A percentile compares a stretch with the other conserved stretches of the same genome.
Evolutionary conservation across 2,888 invertebrate species (phyloP).

Genomic region (Ferrisia virgata): DNA sequence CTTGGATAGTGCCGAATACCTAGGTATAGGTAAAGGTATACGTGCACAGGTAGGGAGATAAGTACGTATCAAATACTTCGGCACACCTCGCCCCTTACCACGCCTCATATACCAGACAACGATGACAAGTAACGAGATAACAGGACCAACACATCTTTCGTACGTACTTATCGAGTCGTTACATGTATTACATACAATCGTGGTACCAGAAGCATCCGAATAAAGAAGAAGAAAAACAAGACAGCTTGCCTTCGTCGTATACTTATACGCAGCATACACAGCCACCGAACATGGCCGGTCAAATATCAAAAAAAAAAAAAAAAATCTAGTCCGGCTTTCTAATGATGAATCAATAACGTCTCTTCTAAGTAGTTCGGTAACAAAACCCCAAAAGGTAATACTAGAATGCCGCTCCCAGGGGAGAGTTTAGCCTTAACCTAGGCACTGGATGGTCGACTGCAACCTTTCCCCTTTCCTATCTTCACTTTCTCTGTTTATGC

Average conservation of each 20-base stretch:
- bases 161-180: neutral
- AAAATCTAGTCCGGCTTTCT: conserved; percentile 40
- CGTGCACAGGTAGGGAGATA: too few species aligned
- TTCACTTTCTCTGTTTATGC: conserved; percentile 45
- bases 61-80: too few species aligned
- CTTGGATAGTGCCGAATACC: neutral
- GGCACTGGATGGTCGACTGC: conserved; percentile 35
- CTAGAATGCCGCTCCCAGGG: conserved; percentile 43
- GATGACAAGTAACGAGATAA: neutral
- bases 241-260: neutral
- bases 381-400: conserved; percentile 45
- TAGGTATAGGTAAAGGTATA: too few species aligned
- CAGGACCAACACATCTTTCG: too few species aligned
- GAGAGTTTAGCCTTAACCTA: conserved; percentile 44
- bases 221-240: neutral
- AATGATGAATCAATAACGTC: conserved; percentile 40
- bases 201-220: neutral
- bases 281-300: neutral
- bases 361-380: conserved; percentile 32
- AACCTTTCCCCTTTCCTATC: conserved; percentile 40
- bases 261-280: neutral
- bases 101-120: neutral
- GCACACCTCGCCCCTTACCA: too few species aligned
- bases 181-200: too few species aligned
- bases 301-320: conserved; percentile 20